Conservation (phyloP, 2,888 invertebrate genomes). For the Fragum fragum region DNA sequence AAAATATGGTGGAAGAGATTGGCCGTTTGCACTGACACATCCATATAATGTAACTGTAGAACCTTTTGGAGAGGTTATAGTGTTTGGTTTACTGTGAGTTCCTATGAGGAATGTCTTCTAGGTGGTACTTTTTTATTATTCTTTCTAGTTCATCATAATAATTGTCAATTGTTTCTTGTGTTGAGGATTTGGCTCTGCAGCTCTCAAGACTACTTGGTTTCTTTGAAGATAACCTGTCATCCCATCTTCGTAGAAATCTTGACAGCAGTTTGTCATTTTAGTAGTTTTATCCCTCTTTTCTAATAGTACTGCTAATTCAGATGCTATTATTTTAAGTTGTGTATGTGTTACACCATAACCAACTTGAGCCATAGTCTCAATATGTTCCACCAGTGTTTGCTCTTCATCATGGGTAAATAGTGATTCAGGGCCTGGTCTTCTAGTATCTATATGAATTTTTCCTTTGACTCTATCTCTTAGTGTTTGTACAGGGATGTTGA, state of each 20-base stretch:
- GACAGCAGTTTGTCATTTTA: slow-evolving; percentile 7
- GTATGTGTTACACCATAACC: slow-evolving; percentile 29
- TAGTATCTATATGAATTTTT: neutral
- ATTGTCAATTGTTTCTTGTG: neutral
- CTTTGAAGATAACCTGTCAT: neutral
- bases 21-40: neutral
- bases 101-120: neutral
- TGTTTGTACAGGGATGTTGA: neutral
- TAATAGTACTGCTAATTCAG: neutral
- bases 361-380: slow-evolving; percentile 27
- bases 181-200: slow-evolving; percentile 38
- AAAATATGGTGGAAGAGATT: neutral
- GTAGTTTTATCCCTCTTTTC: neutral
- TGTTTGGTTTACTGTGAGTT: neutral
- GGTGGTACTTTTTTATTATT: neutral
- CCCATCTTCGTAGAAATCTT: slow-evolving; percentile 25
- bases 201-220: slow-evolving; percentile 24
- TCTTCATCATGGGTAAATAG: slow-evolving; percentile 23
- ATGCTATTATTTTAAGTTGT: slow-evolving; percentile 13
- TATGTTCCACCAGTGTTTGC: slow-evolving; percentile 22
- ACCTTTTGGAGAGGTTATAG: neutral
- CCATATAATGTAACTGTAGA: neutral
- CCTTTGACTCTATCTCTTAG: neutral
- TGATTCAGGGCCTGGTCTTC: neutral
- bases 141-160: neutral